phyloP scores from a whole-genome alignment of 1,140 invertebrate genomes.

The Ostrea edulis region DNA sequence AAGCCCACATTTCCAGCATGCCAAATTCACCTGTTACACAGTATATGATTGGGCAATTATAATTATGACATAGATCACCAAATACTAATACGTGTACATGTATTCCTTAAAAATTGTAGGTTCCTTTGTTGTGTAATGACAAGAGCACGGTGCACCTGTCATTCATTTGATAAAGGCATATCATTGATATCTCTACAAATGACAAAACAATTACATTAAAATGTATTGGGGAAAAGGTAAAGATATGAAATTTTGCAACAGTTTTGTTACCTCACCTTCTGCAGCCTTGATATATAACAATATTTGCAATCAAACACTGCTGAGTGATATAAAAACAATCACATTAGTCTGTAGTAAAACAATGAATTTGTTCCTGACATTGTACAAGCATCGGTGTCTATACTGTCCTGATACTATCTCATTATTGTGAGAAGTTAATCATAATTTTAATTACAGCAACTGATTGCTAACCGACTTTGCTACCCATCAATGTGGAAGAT shows the following conservation, averaged over 20 bases:
- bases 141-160: no score
- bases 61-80: no score
- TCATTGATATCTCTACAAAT: no score
- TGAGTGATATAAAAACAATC: not conserved
- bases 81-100: no score
- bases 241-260: not conserved
- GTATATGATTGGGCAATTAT: no score
- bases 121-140: no score
- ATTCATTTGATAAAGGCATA: no score
- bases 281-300: not conserved
- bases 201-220: no score
- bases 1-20: no score
- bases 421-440: conserved; percentile 16
- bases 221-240: no score
- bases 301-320: not conserved
- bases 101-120: no score
- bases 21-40: no score
- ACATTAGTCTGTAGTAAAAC: not conserved
- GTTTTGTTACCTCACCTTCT: not conserved
- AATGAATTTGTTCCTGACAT: not conserved
- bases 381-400: not conserved
- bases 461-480: conserved; percentile 2
- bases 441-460: conserved; percentile 22
- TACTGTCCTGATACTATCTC: conserved; percentile 1
- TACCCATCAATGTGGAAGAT: conserved; percentile 15